Evolutionary conservation across 2,797 vertebrate genomes (phyloP), one percentile per base, ranked within the genome.

Genomic region (Anguilla obscura): DNA sequence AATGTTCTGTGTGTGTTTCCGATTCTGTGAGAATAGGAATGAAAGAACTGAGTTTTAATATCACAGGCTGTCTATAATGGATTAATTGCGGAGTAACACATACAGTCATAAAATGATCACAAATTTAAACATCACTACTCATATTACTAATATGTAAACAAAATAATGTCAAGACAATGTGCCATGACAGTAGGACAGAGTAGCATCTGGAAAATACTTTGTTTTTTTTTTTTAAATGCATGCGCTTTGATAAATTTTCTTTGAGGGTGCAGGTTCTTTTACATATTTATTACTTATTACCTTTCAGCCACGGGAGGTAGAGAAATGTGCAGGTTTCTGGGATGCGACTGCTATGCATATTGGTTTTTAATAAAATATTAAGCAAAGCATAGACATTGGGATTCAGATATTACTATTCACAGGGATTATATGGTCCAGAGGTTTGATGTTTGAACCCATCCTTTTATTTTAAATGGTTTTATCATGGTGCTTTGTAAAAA

Each of bases 261-360:
- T 14, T 33, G 71, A 76, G 30, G 30, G 36, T 14, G 30, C 30
- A 10, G 12, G 10, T 33, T 76, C 71, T 79, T 40, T 79, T 74
- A 10, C 69, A 74, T 79, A 79, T 36, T 76, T 76, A 71, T 82
- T 82, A 82, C 76, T 82, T 50, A 21, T 45, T 45, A 16, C 5
- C 45, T 50, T 21, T 82, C 40, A 48, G 21, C 79, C 45, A 50
- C 16, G 6, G 40, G 10, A 79, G 12, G 71, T 36, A 40, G 14
- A 79, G 30, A 45, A 79, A 18, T 36, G 1, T 74, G 30, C 74
- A 76, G 40, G 74, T 14, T 80, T 33, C 36, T 27, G 5, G 76
- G 16, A 80, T 1, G 18, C 18, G 48, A 24, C 4, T 82, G 79
- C 45, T 24, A 9, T 24, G 40, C 40, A 82, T 82, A 48, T n/a